Percentiles rank a stretch among this genome's conserved stretches.
Conservation (phyloP, 2,113 vertebrate genomes). For the Plotosus lineatus region DNA sequence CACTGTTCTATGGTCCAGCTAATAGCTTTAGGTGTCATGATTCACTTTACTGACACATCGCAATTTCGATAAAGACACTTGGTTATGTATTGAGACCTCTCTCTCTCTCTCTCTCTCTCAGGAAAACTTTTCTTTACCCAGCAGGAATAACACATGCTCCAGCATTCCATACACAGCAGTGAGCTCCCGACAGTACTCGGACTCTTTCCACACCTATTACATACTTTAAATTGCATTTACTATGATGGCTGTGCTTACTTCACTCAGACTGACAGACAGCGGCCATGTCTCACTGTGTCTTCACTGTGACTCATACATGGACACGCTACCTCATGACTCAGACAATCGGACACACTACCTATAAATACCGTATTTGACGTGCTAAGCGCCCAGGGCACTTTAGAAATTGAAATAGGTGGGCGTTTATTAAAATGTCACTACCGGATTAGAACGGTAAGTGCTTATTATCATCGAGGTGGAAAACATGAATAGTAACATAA, state of each 20-base stretch:
- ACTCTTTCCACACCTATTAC: not conserved
- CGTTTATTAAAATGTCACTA: no score
- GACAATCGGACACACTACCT: no score
- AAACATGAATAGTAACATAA: no score
- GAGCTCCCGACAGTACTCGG: not conserved
- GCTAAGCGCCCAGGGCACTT: no score
- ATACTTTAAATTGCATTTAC: not conserved
- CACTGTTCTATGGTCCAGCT: not conserved
- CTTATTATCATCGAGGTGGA: no score
- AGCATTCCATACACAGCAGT: conserved; percentile 52
- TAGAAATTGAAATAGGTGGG: no score
- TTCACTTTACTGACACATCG: not conserved
- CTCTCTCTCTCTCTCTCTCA: conserved; percentile 9
- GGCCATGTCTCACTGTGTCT: not conserved
- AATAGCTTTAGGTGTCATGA: not conserved
- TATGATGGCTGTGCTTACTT: not conserved
- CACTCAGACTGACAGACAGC: no score
- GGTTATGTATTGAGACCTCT: not conserved
- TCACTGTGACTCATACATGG: no score
- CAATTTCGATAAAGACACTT: not conserved
- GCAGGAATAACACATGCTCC: conserved; percentile 8
- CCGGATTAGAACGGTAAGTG: no score
- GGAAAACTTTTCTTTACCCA: conserved; percentile 20
- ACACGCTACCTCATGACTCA: no score
- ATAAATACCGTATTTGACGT: no score